These are phyloP conservation scores for Sebastes schlegelii DNA, from an alignment of 2,113 vertebrate species.

Conservation along the genomic window DNA sequence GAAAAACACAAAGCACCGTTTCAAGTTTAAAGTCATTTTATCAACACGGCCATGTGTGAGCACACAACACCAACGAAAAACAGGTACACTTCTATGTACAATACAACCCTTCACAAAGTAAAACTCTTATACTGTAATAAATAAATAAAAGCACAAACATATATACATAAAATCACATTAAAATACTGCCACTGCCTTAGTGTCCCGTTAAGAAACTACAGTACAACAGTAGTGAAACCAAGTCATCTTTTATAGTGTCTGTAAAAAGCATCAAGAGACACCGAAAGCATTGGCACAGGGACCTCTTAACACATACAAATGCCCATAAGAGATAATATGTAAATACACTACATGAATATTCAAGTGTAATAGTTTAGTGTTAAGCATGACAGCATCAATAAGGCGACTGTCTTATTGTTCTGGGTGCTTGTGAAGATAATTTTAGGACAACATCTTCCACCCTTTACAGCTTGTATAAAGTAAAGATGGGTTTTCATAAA, in stretches of 20 bases:
- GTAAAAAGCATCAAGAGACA: slow-evolving; percentile 31
- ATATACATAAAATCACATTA: slow-evolving; percentile 43
- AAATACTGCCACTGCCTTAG: slow-evolving; percentile 51
- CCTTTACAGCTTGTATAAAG: slow-evolving; percentile 4
- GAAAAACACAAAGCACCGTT: slow-evolving; percentile 5
- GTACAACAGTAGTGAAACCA: slow-evolving; percentile 10
- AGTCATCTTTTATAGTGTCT: not conserved
- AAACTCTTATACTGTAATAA: slow-evolving; percentile 54
- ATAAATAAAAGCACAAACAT: slow-evolving; percentile 70
- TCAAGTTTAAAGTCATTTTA: slow-evolving; percentile 40
- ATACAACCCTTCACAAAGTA: slow-evolving; percentile 45
- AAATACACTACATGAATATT: slow-evolving; percentile 56
- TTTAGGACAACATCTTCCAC: not conserved
- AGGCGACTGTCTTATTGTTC: slow-evolving; percentile 18
- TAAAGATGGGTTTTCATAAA: not conserved
- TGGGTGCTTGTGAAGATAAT: not conserved
- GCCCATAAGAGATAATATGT: slow-evolving; percentile 16
- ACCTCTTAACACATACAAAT: slow-evolving; percentile 16
- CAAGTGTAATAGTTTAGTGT: slow-evolving; percentile 45
- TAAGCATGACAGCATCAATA: slow-evolving; percentile 28
- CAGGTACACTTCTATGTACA: slow-evolving; percentile 44
- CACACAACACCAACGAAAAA: slow-evolving; percentile 11
- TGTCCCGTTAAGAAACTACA: slow-evolving; percentile 16
- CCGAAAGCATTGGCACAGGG: slow-evolving; percentile 58
- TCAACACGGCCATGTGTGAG: slow-evolving; percentile 24